A percentile compares a stretch with the other conserved stretches of the same genome.
phyloP scores from a whole-genome alignment of 2,888 invertebrate species.

The Ptychoptera albimana region DNA sequence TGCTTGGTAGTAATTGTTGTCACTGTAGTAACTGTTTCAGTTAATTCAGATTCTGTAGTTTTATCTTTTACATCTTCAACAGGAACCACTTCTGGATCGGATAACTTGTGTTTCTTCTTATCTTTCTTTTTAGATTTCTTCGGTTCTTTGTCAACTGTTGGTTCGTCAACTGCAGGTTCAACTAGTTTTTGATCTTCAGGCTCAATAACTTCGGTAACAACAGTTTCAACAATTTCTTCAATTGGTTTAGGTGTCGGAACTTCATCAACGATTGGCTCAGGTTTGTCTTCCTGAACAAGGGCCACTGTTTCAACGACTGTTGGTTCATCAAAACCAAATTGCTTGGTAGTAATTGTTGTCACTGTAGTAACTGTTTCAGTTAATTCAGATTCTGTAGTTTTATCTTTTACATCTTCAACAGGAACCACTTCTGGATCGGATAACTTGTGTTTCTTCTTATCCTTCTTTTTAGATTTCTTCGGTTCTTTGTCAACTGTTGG shows the following conservation, averaged over 20 bases:
- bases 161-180: too few relatives aligned
- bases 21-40: too few relatives aligned
- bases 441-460: background rate
- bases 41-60: too few relatives aligned
- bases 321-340: background rate
- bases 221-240: background rate
- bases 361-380: background rate
- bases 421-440: background rate
- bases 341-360: background rate
- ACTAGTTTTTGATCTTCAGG: too few relatives aligned
- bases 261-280: background rate
- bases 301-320: conserved; percentile 11
- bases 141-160: conserved; percentile 18
- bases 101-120: background rate
- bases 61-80: too few relatives aligned
- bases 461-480: conserved; percentile 9
- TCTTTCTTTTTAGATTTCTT: conserved; percentile 9
- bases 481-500: conserved; percentile 13
- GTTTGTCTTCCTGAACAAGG: conserved; percentile 11
- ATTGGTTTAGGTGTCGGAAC: background rate
- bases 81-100: background rate
- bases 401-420: background rate
- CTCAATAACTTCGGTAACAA: conserved; percentile 4
- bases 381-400: conserved; percentile 3
- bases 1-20: too few relatives aligned